Evolutionary conservation across 2,888 invertebrate species (phyloP), one percentile per base, ranked within the genome.

Genomic region (Bombylius discolor): DNA sequence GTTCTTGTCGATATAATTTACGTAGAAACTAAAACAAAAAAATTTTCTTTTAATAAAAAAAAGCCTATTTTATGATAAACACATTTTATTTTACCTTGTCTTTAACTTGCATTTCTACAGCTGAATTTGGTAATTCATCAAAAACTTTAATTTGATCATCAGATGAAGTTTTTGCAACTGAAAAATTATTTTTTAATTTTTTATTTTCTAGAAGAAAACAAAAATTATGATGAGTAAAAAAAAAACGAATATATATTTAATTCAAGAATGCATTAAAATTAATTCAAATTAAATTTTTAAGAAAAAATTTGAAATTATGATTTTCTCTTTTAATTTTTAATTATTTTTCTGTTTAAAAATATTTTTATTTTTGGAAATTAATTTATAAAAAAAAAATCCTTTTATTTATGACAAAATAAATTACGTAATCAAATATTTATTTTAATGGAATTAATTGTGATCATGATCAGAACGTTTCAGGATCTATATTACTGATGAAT

Each of bases 1-100:
- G 83, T 76, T 97, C 96, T 77, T 97, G 97, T 3, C 96, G 84
- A 76, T 96, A 95, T 66, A 96, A 76, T 76, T 97, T 97, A 76
- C 93, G 92, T 76, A 96, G 79, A 77, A 90, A 93, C 95, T 96
- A 77, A 33, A 70, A 70, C 64, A 64, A 49, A 48, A n/a, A 50
- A 45, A 31, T 53, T 42, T 5, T 31, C 34, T 33, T 39, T 14
- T 34, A 46, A 45, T 50, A 47, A 51, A 42, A 14, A 34, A 9
- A 13, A 47, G 4, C 14, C 14, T 7, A 34, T 7, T 11, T 45
- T 45, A 33, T 46, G 13, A 23, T 3, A 33, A 51, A 33, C 45
- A 23, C 14, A 45, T 14, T 23, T 33, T 51, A 56, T 11, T 60
- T 67, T 75, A 92, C 93, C 83, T 91, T 93, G 77, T 90, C 91